These are phyloP conservation scores for Lampris megalopsis DNA, from an alignment of 2,113 vertebrate species.

Conservation along the genomic window DNA sequence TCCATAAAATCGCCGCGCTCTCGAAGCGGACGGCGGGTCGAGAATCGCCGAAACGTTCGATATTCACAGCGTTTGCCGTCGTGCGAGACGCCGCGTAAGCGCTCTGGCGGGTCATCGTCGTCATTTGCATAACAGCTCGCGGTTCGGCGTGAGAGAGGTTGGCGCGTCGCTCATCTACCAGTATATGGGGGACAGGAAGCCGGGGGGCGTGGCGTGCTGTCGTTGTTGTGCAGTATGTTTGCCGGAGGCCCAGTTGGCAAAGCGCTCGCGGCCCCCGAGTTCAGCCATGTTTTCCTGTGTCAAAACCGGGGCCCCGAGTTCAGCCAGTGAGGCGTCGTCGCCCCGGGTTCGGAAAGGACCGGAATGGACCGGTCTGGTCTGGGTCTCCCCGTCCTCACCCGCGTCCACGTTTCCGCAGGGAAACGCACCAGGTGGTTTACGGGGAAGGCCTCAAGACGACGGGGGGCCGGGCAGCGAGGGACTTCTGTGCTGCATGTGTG, in stretches of 20 bases:
- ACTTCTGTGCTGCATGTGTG: no score
- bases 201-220: background rate
- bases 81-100: background rate
- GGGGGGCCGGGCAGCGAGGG: no score
- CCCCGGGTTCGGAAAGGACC: conserved; percentile 67
- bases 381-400: conserved; percentile 22
- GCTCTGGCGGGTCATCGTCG: background rate
- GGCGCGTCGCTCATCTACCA: conserved; percentile 12
- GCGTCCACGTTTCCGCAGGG: conserved; percentile 26
- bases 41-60: background rate
- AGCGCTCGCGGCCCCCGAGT: conserved; percentile 51
- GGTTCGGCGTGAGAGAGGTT: background rate
- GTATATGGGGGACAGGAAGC: conserved; percentile 22
- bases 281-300: conserved; percentile 77
- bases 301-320: conserved; percentile 63
- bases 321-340: conserved; percentile 72
- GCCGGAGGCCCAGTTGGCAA: conserved; percentile 54
- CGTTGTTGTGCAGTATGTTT: conserved; percentile 55
- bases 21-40: background rate
- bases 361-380: conserved; percentile 60
- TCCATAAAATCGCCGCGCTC: background rate
- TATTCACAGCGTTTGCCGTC: background rate
- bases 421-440: conserved; percentile 37
- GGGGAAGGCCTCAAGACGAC: no score
- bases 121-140: background rate